These are phyloP conservation scores for Trissonchulus latispiculum DNA, from an alignment of 2,888 invertebrate genomes.

Conservation along the genomic window DNA sequence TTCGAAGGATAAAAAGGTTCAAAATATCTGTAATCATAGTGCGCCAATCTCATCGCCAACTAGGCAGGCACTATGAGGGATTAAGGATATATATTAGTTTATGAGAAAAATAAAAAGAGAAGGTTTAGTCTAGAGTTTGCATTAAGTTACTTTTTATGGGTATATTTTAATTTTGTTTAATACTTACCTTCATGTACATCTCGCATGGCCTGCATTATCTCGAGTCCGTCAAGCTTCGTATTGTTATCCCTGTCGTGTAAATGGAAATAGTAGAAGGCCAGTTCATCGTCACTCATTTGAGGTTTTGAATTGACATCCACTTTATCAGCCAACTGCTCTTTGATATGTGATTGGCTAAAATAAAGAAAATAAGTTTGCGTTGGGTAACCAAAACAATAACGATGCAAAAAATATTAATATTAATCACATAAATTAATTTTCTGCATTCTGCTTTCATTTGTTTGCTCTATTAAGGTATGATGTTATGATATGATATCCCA, in stretches of 20 bases:
- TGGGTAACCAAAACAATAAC: neutral
- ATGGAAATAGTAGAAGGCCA: slow-evolving; percentile 16
- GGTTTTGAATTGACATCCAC: slow-evolving; percentile 10
- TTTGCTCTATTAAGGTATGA: no score
- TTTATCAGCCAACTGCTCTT: slow-evolving; percentile 7
- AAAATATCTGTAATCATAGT: no score
- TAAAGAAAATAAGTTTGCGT: neutral
- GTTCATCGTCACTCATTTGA: neutral
- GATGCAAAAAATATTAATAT: neutral
- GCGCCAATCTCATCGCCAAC: no score
- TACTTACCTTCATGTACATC: slow-evolving; percentile 13
- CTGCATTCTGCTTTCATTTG: no score
- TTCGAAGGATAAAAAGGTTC: no score
- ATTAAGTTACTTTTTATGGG: no score
- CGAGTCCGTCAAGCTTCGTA: slow-evolving; percentile 13
- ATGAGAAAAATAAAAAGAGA: no score
- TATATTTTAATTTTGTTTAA: no score
- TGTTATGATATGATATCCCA: no score
- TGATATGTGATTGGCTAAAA: slow-evolving; percentile 18
- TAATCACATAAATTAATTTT: neutral
- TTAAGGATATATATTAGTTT: no score
- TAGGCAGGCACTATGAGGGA: no score
- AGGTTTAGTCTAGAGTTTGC: no score
- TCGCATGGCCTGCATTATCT: slow-evolving; percentile 15
- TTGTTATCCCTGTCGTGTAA: slow-evolving; percentile 13